Evolutionary conservation across 2,888 invertebrate species (phyloP).

Genomic region (Dasysyrphus albostriatus): DNA sequence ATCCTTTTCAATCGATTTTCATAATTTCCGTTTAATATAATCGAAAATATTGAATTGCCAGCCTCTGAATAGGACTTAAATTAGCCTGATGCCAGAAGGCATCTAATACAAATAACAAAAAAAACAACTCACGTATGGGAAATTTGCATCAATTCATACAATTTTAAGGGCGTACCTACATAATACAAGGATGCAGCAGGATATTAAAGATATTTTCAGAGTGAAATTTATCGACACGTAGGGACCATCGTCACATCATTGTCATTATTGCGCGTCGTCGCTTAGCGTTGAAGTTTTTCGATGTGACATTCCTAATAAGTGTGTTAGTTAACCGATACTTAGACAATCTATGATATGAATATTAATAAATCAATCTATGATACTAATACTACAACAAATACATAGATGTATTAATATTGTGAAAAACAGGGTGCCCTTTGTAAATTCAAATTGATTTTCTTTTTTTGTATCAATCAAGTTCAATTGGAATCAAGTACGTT

Average conservation of each 20-base stretch:
- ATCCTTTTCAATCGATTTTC: conserved; percentile 49
- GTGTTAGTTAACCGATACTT: not conserved
- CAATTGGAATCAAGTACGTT: no score
- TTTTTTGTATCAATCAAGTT: no score
- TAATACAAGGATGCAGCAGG: conserved; percentile 30
- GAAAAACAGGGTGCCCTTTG: not conserved
- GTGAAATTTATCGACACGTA: conserved; percentile 30
- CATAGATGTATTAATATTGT: not conserved
- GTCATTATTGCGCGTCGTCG: not conserved
- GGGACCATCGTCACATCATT: not conserved
- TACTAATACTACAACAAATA: not conserved
- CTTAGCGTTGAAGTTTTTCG: not conserved
- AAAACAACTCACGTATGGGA: conserved; percentile 13
- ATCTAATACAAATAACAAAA: not conserved
- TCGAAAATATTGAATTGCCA: conserved; percentile 44
- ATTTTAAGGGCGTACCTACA: not conserved
- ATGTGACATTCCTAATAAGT: not conserved
- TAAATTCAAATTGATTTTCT: no score
- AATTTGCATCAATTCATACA: conserved; percentile 42
- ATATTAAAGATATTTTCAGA: conserved; percentile 47
- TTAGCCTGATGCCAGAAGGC: conserved; percentile 10
- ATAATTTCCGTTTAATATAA: conserved; percentile 63
- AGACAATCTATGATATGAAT: not conserved
- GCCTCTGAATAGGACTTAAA: conserved; percentile 22
- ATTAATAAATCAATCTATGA: not conserved